A percentile compares a stretch with the other conserved stretches of the same genome.
These are phyloP conservation scores for Lathronympha strigana DNA, from an alignment of 2,888 invertebrate genomes.

Conservation along the genomic window DNA sequence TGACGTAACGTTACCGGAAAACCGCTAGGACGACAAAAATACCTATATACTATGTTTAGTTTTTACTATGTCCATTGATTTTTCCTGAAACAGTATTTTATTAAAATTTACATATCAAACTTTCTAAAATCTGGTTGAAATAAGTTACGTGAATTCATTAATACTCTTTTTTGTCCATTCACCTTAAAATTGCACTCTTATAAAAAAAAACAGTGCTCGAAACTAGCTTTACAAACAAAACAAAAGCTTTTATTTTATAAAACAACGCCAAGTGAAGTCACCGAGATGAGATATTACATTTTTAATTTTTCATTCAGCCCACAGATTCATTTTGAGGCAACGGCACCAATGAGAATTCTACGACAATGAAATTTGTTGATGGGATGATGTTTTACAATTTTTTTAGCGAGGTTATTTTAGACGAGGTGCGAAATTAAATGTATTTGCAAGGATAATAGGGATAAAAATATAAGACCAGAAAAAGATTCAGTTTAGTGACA, in stretches of 20 bases:
- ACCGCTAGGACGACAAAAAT: no score
- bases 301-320: constrained; percentile 66
- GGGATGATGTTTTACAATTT: constrained; percentile 34
- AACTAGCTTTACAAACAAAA: no score
- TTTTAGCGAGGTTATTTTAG: constrained; percentile 15
- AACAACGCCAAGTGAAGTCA: constrained; percentile 19
- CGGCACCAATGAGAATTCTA: constrained; percentile 53
- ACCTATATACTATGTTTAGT: no score
- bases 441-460: not conserved
- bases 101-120: no score
- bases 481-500: not conserved
- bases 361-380: constrained; percentile 56
- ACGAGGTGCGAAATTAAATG: constrained; percentile 1
- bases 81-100: no score
- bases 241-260: constrained; percentile 7
- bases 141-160: no score
- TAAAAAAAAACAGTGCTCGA: no score
- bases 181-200: no score
- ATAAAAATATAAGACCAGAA: not conserved
- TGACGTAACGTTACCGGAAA: no score
- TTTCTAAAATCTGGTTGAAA: no score
- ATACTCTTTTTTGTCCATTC: no score
- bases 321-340: constrained; percentile 56
- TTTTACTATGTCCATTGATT: no score
- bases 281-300: constrained; percentile 58